Base-by-base conservation (phyloP, 2,113 vertebrate species). In the Gymnogyps californianus region DNA sequence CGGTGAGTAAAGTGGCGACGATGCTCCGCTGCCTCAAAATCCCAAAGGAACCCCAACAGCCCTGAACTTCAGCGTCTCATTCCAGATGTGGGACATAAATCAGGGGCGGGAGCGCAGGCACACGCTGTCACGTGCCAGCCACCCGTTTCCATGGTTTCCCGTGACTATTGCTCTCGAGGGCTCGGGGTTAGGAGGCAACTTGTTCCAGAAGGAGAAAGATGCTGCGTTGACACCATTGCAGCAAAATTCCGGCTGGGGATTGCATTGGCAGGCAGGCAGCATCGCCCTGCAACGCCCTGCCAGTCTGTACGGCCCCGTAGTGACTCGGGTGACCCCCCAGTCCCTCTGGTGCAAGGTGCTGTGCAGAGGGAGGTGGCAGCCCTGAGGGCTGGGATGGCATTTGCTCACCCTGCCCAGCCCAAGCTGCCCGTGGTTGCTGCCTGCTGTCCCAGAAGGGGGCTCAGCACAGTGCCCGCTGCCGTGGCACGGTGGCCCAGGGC, bases 101-200 rank as follows among this genome's bases (percentile, higher is more conserved):
- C 71, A 90, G 66, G 74, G 90, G 47, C 84, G 59, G 54, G 82
- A 93, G 82, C 8, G 12, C 65, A 54, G 57, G 74, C 90, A 38
- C 84, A 64, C 1, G 3, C 84, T 40, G 74, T 49, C 92, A 93
- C 9, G 3, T 4, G 31, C 74, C 92, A 51, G 88, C 52, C 3
- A 3, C 79, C 55, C 4, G 44, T 94, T 94, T 94, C 94, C 95
- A 95, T 87, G 78, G 66, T 92, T 97, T 88, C 83, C 82, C 9
- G 0, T 2, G 10, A 24, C 61, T 93, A 21, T 54, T 81, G 87
- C 67, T 96, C 93, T 94, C 9, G 9, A 51, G 83, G 76, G 83
- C 72, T 80, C 6, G 6, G 70, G 85, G 92, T 93, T 79, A 93
- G 85, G 70, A 90, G 54, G 61, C 0, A 2, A 83, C 78, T 76